Evolutionary conservation across 2,113 vertebrate genomes (phyloP), one percentile per base, ranked within the genome.

Genomic region (Chionomys nivalis): DNA sequence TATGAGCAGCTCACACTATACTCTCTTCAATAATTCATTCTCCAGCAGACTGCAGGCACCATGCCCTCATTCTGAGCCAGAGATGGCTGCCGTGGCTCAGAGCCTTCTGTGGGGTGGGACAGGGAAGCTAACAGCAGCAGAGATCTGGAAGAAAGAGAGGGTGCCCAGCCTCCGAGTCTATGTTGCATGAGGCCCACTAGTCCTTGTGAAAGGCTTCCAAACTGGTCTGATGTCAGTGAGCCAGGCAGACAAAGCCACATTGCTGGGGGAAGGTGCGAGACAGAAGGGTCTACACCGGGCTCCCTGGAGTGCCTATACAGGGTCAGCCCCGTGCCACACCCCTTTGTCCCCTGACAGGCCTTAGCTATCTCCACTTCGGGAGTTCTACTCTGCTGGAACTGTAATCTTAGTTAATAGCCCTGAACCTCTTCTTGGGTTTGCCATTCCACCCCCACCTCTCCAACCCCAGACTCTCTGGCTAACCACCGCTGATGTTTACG

Each of bases 1-100:
- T 76, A 21, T 58, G 49, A 94, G 72, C 91, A 89, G 86, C 55
- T 16, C 55, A 52, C 90, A 65, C 66, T 17, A 49, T 3, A 28
- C 36, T 47, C 31, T 92, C 88, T 82, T 96, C 77, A 94, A 97
- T 97, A 94, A 97, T 97, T 96, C 85, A 97, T 93, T 92, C 68
- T 92, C 23, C 7, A 70, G 70, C 86, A 95, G 91, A 79, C 28
- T 82, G 83, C 73, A 91, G 94, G 87, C 87, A 90, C 85, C 42
- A 65, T 63, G 91, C 52, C 83, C 91, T 94, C 78, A 16, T 68
- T 81, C 90, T n/a, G 90, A 92, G 77, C 85, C 82, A 72, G 65
- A 90, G 39, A 75, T 47, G 65, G 68, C 42, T 73, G 61, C 73
- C 14, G 36, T 33, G 49, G 39, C 89, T 68, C 81, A 83, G 89